Base-by-base conservation (phyloP, 2,888 invertebrate species). In the Drosophila algonquin region DNA sequence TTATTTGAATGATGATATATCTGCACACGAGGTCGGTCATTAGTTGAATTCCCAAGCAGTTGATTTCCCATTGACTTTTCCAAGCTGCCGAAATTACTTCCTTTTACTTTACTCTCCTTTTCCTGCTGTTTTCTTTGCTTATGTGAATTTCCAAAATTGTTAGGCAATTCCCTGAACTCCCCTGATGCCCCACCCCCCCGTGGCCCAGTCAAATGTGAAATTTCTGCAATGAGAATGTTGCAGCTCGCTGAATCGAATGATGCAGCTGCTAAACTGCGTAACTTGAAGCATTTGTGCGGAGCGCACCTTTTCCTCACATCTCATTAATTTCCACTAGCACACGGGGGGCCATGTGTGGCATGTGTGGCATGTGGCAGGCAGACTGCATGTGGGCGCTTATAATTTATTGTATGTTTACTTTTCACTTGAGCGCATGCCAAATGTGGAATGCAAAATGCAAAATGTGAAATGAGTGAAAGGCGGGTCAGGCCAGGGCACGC, bases 321-420 rank as follows among this genome's bases (percentile, higher is more conserved):
- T 83, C 82, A 83, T 87, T 87, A 85, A 85, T 74, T 83, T 81
- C 55, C 70, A 79, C 65, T 70, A 68, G 63, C 73, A 60, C 44
- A 56, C 47, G 30, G 16, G 3, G 30, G 27, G 24, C 14, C 45
- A 58, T 32, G 44, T 50, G 52, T 9, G 50, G 18, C 18, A 21
- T 21, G 35, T 6, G 40, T 40, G 24, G 16, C 46, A 59, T 44
- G 44, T 50, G 52, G n/a, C 53, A 44, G 14, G 40, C 4, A 63
- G 9, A 24, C 5, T 44, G n/a, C 63, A 52, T 24, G 56, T 51
- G 63, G 48, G 71, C 51, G 69, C 60, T 80, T 86, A 76, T 83
- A 78, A 88, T 83, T 86, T 79, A 88, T 86, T 88, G 70, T 83
- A 80, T 80, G 81, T 88, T 79, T 80, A 75, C 72, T 69, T 83